Evolutionary conservation across 2,888 invertebrate genomes (phyloP).

Genomic region (Emmelina monodactyla): DNA sequence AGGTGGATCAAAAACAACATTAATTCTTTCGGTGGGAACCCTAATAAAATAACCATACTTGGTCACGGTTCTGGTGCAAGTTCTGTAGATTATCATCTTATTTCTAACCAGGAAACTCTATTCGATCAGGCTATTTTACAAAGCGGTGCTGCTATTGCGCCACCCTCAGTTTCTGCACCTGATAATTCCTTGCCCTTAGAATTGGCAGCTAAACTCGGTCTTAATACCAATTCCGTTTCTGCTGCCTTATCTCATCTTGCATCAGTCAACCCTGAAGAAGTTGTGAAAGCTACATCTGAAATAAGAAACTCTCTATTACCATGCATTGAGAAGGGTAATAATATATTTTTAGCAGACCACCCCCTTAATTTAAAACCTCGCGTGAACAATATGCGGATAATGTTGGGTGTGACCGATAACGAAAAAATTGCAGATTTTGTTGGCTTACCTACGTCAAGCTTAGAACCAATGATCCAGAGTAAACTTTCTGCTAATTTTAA

Average conservation of each 20-base stretch:
- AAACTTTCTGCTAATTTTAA: not conserved
- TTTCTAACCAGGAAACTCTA: constrained; percentile 24
- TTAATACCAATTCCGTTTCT: constrained; percentile 12
- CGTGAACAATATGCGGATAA: constrained; percentile 19
- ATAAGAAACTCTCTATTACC: constrained; percentile 17
- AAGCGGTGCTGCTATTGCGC: constrained; percentile 25
- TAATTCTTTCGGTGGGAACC: constrained; percentile 16
- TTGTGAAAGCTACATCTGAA: constrained; percentile 17
- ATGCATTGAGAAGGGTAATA: constrained; percentile 24
- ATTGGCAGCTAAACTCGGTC: constrained; percentile 19
- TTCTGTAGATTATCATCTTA: constrained; percentile 22
- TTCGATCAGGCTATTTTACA: constrained; percentile 32
- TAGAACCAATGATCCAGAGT: not conserved
- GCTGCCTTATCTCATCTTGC: constrained; percentile 20
- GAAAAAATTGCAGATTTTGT: no score
- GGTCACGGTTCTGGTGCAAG: constrained; percentile 17
- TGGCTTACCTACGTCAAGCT: not conserved
- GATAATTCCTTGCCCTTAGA: constrained; percentile 14
- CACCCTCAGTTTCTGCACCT: constrained; percentile 13
- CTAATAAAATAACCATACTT: constrained; percentile 14
- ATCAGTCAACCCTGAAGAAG: constrained; percentile 12
- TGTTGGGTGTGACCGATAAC: constrained; percentile 23
- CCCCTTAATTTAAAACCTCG: constrained; percentile 18
- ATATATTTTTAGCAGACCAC: constrained; percentile 20
- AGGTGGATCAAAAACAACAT: constrained; percentile 18